Conservation (phyloP, 2,888 invertebrate genomes). For the Euzophera pinguis region DNA sequence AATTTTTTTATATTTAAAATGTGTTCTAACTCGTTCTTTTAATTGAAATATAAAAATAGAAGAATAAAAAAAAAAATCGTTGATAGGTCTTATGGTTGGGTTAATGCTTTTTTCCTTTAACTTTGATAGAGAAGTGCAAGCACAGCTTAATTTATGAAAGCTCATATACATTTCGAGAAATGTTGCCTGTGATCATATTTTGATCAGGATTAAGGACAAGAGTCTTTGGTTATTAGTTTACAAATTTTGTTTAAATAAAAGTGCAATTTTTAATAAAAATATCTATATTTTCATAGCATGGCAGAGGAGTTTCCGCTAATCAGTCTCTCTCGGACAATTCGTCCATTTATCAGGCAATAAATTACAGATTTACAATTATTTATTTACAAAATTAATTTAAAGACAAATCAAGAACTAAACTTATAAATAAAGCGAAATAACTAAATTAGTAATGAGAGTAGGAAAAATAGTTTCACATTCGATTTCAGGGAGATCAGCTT, state of each 20-base stretch:
- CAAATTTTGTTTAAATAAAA: slow-evolving; percentile 21
- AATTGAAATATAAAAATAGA: no score
- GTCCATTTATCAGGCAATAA: slow-evolving; percentile 42
- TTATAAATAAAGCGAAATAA: slow-evolving; percentile 9
- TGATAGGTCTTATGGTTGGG: no score
- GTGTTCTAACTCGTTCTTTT: no score
- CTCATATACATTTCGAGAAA: background rate
- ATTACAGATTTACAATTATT: slow-evolving; percentile 34
- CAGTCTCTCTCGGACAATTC: slow-evolving; percentile 56
- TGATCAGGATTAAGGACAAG: slow-evolving; percentile 17
- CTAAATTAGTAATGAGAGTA: slow-evolving; percentile 10
- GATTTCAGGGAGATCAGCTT: slow-evolving; percentile 5
- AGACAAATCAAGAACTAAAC: slow-evolving; percentile 16
- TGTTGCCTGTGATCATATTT: background rate
- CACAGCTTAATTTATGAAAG: background rate
- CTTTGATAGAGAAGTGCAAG: background rate
- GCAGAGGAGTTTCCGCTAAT: slow-evolving; percentile 24
- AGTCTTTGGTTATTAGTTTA: slow-evolving; percentile 43
- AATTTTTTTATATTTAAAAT: no score
- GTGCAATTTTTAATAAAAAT: background rate
- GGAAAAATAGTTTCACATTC: slow-evolving; percentile 11
- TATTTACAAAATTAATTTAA: slow-evolving; percentile 34
- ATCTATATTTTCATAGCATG: slow-evolving; percentile 3
- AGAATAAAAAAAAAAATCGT: no score
- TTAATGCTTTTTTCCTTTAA: no score